Evolutionary conservation across 2,888 invertebrate genomes (phyloP), one percentile per base, ranked within the genome.

Genomic region (Spilarctia lutea): DNA sequence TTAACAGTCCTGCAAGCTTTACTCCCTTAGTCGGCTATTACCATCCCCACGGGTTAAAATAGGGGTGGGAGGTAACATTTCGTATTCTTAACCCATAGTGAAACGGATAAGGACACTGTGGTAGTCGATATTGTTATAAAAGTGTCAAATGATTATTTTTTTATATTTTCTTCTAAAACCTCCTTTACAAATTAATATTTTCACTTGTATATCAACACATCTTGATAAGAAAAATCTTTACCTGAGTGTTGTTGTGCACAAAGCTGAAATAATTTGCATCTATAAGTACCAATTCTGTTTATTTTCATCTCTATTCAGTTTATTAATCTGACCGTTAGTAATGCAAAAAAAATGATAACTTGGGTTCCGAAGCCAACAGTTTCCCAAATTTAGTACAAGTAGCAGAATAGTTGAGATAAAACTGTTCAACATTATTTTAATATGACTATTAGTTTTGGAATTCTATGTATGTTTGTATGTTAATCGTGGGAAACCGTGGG

Each of bases 201-300:
- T 63, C 18, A 56, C 16, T 18, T 30, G 24, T 66, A 39, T 39
- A 67, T 63, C 60, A 45, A 74, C 71, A 71, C 42, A 60, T 66
- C 8, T 63, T 24, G 20, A 35, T 30, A 8, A 35, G 65, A 68
- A 65, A 68, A 74, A 71, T 66, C 35, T 18, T 33, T 48, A 27
- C 60, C 18, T 68, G 3, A 10, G 8, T 39, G 52, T 56, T 35
- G 33, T 52, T 39, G 71, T 74, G 71, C 52, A 48, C 75, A 77
- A 76, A 81, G 78, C 79, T 74, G 75, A 81, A 84, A 84, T 87
- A 83, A 88, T 88, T 87, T 88, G 85, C 85, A 85, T 86, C 79
- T 76, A 76, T 33, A 27, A 72, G 67, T 33, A 63, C 56, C 76
- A 77, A 84, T 82, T 83, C 81, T 83, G 77, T 80, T 73, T 80